phyloP scores from a whole-genome alignment of 1,140 invertebrate genomes.

The Nylanderia fulva region DNA sequence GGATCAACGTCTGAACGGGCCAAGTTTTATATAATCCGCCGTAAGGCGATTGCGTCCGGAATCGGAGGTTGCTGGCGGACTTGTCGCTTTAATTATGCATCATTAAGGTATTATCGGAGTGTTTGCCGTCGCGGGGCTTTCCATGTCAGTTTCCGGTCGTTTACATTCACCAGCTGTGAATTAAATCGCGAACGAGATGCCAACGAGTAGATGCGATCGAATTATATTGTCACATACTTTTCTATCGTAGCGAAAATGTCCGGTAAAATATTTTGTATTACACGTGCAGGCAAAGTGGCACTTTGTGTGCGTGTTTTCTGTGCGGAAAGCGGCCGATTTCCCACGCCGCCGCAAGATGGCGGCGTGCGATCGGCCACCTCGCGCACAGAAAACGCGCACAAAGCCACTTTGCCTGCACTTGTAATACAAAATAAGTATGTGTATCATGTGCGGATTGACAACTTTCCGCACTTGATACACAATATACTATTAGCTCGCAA shows the following conservation, averaged over 20 bases:
- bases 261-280: constrained; percentile 10
- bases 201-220: background rate
- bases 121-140: background rate
- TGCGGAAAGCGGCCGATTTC: too few relatives aligned
- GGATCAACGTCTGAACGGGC: constrained; percentile 50
- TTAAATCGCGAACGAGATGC: background rate
- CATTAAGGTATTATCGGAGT: constrained; percentile 16
- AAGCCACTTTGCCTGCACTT: too few relatives aligned
- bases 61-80: constrained; percentile 10
- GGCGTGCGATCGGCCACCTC: too few relatives aligned
- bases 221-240: background rate
- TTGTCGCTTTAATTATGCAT: constrained; percentile 51
- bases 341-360: too few relatives aligned
- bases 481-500: too few relatives aligned
- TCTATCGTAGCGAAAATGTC: background rate
- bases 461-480: too few relatives aligned
- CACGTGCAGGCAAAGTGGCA: too few relatives aligned
- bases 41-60: constrained; percentile 39
- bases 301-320: too few relatives aligned
- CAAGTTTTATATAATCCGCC: constrained; percentile 54
- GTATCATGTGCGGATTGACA: too few relatives aligned
- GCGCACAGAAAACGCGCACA: too few relatives aligned
- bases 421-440: too few relatives aligned
- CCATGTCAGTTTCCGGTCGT: background rate
- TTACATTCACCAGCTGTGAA: background rate